Percentiles rank a stretch among this genome's conserved stretches.
Conservation (phyloP, 2,797 vertebrate genomes). For the Sebastes nivosus region DNA sequence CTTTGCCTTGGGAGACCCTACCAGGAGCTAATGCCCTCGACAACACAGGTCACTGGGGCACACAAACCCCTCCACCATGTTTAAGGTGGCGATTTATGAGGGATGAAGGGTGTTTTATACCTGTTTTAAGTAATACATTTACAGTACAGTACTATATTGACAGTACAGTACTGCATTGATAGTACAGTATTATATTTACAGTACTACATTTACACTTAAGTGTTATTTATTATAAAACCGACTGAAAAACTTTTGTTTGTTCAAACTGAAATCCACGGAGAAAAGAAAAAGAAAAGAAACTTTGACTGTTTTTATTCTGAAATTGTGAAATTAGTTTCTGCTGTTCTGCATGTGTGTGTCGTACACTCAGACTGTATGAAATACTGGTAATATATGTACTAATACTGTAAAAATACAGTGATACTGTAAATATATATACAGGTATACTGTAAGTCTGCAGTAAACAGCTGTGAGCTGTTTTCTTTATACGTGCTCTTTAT, state of each 20-base stretch:
- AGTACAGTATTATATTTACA: neutral
- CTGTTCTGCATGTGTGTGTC: conserved; percentile 41
- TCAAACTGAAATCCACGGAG: neutral
- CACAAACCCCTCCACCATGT: too few species aligned
- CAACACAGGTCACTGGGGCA: too few species aligned
- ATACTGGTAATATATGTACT: conserved; percentile 18
- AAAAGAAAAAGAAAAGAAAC: neutral
- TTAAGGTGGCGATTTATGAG: too few species aligned
- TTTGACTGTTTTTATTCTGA: conserved; percentile 13
- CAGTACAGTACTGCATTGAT: neutral
- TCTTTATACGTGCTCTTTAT: neutral
- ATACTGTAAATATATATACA: neutral
- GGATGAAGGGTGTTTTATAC: too few species aligned
- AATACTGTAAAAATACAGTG: conserved; percentile 6
- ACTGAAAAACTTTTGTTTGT: neutral
- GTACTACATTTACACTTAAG: neutral
- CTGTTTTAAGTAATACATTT: too few species aligned
- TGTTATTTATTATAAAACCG: conserved; percentile 4
- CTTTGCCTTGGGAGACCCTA: too few species aligned
- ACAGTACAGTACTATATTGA: neutral
- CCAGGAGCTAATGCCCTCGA: too few species aligned
- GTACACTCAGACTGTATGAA: conserved; percentile 17
- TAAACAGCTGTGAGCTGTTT: neutral
- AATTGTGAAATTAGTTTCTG: conserved; percentile 19
- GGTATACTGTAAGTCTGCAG: neutral